Evolutionary conservation across 1,140 invertebrate genomes (phyloP), one percentile per base, ranked within the genome.

Genomic region (Diprion similis): DNA sequence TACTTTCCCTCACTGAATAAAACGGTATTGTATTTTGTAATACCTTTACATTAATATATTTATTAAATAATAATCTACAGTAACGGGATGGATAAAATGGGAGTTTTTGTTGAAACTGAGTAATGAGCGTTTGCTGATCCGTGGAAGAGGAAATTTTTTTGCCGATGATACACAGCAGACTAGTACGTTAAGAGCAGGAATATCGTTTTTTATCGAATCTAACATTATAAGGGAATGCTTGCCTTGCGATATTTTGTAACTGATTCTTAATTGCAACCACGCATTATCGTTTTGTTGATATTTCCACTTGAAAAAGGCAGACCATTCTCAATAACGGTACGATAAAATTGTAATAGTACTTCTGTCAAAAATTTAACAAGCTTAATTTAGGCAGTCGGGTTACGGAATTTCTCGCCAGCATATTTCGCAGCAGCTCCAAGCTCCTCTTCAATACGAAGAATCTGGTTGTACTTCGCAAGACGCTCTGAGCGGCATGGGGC

Each of bases 381-480:
- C 51, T 59, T 8, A 59, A 59, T 15, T 87, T 87, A 87, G 81
- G 84, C 86, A 0, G 82, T 86, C 17, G 94, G 94, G 69, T 94
- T 94, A 81, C 97, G 94, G 94, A 99, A 99, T 82, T 93, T 95
- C 83, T 97, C 95, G 79, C 98, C 98, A 76, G 98, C 98, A 84
- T 92, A 99, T 84, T 96, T 97, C 74, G 98, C 98, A 71, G 88
- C 90, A 17, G 91, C 87, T 18, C 98, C 98, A 66, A 99, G 90
- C 86, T 99, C 98, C 84, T 99, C 98, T 88, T 99, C 98, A 85
- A 99, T 99, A 80, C 98, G 94, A 66, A 99, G 91, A 73, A 99
- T 96, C 87, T 99, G 98, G 88, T 99, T 99, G 90, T 99, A 99
- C 84, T 99, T 99, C 67, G 98, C 96, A 78, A 99, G 91, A 88